A percentile compares a stretch with the other conserved stretches of the same genome.
Conservation (phyloP, 2,797 vertebrate genomes). For the Eulemur albifrons region DNA sequence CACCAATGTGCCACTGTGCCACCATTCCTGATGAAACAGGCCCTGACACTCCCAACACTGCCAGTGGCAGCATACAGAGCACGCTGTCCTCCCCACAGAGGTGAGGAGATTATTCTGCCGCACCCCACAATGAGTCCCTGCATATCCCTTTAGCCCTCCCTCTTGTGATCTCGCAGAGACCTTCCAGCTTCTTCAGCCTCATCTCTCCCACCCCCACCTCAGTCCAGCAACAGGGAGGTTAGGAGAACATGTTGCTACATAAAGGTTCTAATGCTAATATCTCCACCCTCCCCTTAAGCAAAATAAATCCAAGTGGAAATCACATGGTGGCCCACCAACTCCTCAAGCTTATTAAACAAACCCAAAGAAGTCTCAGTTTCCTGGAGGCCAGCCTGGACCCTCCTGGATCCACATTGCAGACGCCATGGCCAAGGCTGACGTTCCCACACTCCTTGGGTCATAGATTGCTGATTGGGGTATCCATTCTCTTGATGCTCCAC, state of each 20-base stretch:
- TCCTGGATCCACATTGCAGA: background rate
- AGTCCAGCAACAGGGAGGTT: background rate
- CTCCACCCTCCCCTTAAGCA: background rate
- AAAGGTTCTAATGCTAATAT: background rate
- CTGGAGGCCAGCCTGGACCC: background rate
- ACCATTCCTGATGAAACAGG: background rate
- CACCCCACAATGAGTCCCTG: background rate
- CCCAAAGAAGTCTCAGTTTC: background rate
- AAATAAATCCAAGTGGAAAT: background rate
- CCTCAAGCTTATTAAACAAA: background rate
- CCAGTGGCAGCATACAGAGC: background rate
- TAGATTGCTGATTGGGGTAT: background rate
- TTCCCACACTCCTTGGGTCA: background rate
- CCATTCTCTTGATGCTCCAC: background rate
- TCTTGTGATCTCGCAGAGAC: background rate
- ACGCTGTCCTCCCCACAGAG: background rate
- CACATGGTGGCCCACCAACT: background rate
- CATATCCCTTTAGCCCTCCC: background rate
- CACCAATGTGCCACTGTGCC: background rate
- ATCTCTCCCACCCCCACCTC: rapidly evolving
- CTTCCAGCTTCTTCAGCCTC: background rate
- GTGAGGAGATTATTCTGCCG: background rate
- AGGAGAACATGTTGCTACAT: background rate
- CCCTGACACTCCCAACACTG: background rate
- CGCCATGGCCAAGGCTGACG: background rate